Percentiles rank a stretch among this genome's conserved stretches.
Evolutionary conservation across 2,888 invertebrate genomes (phyloP).

Genomic region (Augochlorella aurata): DNA sequence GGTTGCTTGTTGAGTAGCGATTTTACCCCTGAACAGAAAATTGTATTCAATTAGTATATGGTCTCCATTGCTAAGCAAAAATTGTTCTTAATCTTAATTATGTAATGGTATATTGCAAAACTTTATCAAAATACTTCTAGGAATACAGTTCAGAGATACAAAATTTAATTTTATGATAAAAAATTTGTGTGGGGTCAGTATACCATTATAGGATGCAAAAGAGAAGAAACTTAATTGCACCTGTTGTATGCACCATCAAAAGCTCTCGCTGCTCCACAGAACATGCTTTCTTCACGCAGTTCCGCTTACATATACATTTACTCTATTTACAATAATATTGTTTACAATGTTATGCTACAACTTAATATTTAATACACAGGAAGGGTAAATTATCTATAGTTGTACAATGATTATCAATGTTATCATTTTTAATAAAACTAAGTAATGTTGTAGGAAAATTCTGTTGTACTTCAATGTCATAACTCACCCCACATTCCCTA

Average conservation of each 20-base stretch:
- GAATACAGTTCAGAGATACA: neutral
- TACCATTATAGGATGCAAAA: neutral
- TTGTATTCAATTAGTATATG: neutral
- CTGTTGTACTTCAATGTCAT: neutral
- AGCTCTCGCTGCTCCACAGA: neutral
- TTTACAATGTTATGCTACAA: conserved; percentile 18
- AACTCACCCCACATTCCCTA: conserved; percentile 27
- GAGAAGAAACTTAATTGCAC: neutral
- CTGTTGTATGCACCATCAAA: neutral
- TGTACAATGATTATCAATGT: conserved; percentile 66
- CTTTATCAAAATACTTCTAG: neutral
- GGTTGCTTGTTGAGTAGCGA: neutral
- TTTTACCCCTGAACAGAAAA: neutral
- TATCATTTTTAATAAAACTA: conserved; percentile 72
- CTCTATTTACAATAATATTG: conserved; percentile 1
- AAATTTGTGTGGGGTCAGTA: neutral
- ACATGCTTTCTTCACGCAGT: conserved; percentile 1
- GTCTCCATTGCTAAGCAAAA: neutral
- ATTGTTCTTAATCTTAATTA: neutral
- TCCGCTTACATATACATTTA: conserved; percentile 4
- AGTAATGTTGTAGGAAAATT: conserved; percentile 57
- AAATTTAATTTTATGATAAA: neutral
- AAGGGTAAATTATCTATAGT: conserved; percentile 70
- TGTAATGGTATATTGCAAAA: neutral
- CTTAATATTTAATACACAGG: conserved; percentile 70